phyloP scores from a whole-genome alignment of 2,797 vertebrate genomes.

The Gadopsis marmoratus region DNA sequence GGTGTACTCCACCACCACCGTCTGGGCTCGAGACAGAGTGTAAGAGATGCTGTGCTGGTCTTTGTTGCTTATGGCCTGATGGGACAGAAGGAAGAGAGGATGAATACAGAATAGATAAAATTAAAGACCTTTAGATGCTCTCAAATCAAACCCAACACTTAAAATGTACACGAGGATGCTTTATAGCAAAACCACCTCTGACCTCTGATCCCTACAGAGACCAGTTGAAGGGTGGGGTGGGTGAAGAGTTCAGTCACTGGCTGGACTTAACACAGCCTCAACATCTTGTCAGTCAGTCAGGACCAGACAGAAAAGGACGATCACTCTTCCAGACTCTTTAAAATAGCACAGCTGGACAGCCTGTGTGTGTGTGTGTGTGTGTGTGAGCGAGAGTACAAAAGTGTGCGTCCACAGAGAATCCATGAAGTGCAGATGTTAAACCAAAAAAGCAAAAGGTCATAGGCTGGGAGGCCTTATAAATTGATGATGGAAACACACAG shows the following conservation, averaged over 20 bases:
- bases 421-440: slow-evolving; percentile 57
- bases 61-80: slow-evolving; percentile 98
- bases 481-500: slow-evolving; percentile 37
- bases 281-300: slow-evolving; percentile 30
- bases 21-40: slow-evolving; percentile 95
- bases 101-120: neutral
- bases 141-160: slow-evolving; percentile 2
- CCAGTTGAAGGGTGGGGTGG: slow-evolving; percentile 39
- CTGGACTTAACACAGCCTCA: slow-evolving; percentile 15
- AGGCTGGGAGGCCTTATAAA: slow-evolving; percentile 9
- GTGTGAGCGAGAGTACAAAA: neutral
- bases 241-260: slow-evolving; percentile 29
- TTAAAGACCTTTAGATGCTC: neutral
- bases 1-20: slow-evolving; percentile 98
- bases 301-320: slow-evolving; percentile 61
- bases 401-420: slow-evolving; percentile 30
- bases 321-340: slow-evolving; percentile 50
- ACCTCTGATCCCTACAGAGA: slow-evolving; percentile 28
- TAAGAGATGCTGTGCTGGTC: slow-evolving; percentile 99
- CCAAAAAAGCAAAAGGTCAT: slow-evolving; percentile 8
- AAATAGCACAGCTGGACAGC: slow-evolving; percentile 30
- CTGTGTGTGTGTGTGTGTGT: slow-evolving; percentile 19
- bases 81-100: slow-evolving; percentile 42
- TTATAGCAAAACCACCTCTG: slow-evolving; percentile 22
- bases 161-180: neutral